phyloP scores from a whole-genome alignment of 2,113 vertebrate genomes.

The Delphinapterus leucas region DNA sequence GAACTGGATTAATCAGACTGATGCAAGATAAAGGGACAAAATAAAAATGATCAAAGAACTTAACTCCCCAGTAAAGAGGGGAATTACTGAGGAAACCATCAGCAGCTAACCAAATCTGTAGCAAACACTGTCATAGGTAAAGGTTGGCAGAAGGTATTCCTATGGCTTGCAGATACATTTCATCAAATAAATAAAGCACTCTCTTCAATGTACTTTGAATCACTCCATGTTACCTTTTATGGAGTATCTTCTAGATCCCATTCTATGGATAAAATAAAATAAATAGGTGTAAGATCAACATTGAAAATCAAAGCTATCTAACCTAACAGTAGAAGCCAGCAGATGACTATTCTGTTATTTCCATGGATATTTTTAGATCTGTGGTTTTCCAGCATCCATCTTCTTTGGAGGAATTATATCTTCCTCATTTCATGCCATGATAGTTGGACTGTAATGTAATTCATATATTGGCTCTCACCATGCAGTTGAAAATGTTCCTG shows the following conservation, averaged over 20 bases:
- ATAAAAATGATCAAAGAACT: neutral
- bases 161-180: neutral
- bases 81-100: neutral
- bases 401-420: neutral
- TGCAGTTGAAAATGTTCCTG: neutral
- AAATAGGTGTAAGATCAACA: neutral
- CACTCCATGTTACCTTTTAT: neutral
- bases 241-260: neutral
- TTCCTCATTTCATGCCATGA: neutral
- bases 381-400: neutral
- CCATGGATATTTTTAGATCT: neutral
- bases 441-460: conserved; percentile 4
- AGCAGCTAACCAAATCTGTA: neutral
- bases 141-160: neutral
- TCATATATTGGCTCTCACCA: neutral
- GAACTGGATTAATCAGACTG: neutral
- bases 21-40: neutral
- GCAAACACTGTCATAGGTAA: neutral
- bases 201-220: neutral
- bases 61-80: neutral
- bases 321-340: neutral
- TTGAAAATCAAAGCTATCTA: neutral
- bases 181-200: neutral
- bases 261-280: neutral
- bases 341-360: neutral